A percentile compares a stretch with the other conserved stretches of the same genome.
phyloP scores from a whole-genome alignment of 2,113 vertebrate species.

The Castor canadensis region DNA sequence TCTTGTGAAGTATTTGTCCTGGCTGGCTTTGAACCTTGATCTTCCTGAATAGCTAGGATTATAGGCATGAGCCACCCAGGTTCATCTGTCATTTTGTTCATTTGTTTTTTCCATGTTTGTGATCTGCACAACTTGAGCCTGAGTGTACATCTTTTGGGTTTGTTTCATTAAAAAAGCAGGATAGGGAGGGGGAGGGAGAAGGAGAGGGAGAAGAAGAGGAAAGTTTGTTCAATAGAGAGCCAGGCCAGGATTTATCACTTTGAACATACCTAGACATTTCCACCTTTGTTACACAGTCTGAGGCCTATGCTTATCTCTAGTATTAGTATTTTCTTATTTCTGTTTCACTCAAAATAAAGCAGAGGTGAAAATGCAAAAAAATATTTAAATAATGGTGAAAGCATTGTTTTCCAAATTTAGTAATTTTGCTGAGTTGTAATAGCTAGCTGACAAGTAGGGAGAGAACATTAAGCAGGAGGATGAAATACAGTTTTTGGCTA shows the following conservation, averaged over 20 bases:
- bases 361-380: not conserved
- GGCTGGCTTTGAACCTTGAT: too few species aligned
- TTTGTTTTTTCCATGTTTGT: too few species aligned
- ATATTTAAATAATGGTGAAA: not conserved
- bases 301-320: not conserved
- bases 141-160: too few species aligned
- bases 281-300: not conserved
- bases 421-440: not conserved
- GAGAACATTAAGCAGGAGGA: not conserved
- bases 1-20: too few species aligned
- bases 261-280: not conserved
- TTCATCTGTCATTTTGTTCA: too few species aligned
- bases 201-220: too few species aligned
- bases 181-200: too few species aligned
- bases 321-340: conserved; percentile 6
- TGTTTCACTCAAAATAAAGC: not conserved
- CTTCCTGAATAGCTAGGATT: too few species aligned
- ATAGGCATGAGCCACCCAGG: too few species aligned
- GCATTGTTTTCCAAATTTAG: not conserved
- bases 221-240: not conserved
- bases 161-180: too few species aligned
- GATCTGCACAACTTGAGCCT: too few species aligned
- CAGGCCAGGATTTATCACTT: not conserved
- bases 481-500: not conserved
- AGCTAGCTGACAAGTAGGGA: not conserved